Percentiles rank a stretch among this genome's conserved stretches.
Conservation (phyloP, 1,140 invertebrate species). For the Dinothrombium tinctorium region DNA sequence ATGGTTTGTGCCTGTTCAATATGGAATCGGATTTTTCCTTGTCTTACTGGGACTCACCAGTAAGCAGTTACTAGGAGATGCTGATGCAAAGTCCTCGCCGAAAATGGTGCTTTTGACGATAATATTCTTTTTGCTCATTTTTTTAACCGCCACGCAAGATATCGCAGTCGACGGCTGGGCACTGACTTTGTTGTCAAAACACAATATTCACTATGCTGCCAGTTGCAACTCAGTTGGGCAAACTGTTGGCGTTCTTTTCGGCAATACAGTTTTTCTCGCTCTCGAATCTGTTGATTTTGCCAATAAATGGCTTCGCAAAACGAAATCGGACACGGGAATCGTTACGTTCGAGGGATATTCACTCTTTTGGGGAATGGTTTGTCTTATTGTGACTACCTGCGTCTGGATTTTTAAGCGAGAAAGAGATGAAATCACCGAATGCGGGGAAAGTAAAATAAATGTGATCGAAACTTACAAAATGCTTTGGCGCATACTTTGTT, state of each 20-base stretch:
- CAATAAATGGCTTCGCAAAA: slow-evolving; percentile 61
- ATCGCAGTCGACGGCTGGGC: slow-evolving; percentile 99
- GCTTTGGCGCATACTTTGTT: slow-evolving; percentile 53
- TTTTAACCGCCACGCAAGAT: slow-evolving; percentile 93
- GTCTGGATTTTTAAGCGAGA: slow-evolving; percentile 80
- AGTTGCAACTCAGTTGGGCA: slow-evolving; percentile 97
- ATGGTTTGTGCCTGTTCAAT: too few species aligned
- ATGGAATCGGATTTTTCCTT: too few species aligned
- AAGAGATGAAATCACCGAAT: slow-evolving; percentile 19
- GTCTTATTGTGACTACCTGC: slow-evolving; percentile 67
- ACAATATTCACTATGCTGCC: slow-evolving; percentile 92
- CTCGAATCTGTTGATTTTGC: slow-evolving; percentile 91
- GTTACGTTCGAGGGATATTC: slow-evolving; percentile 52
- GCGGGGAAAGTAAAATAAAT: slow-evolving; percentile 23
- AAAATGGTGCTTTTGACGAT: slow-evolving; percentile 54
- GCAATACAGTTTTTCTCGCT: slow-evolving; percentile 88
- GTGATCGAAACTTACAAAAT: slow-evolving; percentile 59
- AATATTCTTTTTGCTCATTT: slow-evolving; percentile 77
- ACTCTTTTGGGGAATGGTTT: slow-evolving; percentile 72
- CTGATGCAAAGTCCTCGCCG: too few species aligned
- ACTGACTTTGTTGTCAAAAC: slow-evolving; percentile 80
- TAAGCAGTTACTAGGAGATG: too few species aligned
- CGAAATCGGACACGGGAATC: slow-evolving; percentile 41
- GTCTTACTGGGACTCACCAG: too few species aligned
- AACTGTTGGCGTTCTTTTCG: slow-evolving; percentile 88